Base-by-base conservation (phyloP, 2,113 vertebrate species). In the Thunnus maccoyii region DNA sequence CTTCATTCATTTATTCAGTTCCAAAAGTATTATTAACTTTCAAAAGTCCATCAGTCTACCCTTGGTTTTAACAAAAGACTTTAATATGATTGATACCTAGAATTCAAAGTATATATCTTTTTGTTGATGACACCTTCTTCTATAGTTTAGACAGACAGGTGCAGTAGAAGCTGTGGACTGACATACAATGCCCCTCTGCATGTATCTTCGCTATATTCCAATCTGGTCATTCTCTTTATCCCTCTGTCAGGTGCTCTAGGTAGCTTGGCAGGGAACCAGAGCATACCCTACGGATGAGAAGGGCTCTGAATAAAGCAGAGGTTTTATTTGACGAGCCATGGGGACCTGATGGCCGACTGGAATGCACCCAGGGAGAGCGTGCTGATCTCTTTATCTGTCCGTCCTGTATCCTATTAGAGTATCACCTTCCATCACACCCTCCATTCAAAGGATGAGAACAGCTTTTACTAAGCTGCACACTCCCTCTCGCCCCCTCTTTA, bases 341-440 rank as follows among this genome's bases (percentile, higher is more conserved):
- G 82, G 85, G 76, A 88, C 87, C 76, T 41, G 72, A 83, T 85
- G 88, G 80, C 84, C 73, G 25, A 74, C 71, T 81, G 88, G 79
- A 86, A 81, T 36, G 69, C 85, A 86, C 80, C 77, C 72, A 79
- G 82, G 73, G 77, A 78, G 70, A 76, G 51, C 50, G 76, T 32
- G 80, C 70, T 85, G 84, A 92, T 92, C 91, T 91, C 85, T 91
- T 91, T 91, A 92, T 91, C 91, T 88, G 72, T 86, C 86, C 50
- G 14, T 82, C 63, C 84, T 70, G 70, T 86, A 93, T 92, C 89
- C 86, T 91, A 90, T 91, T 91, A 88, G 88, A 84, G 82, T 80
- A 90, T 91, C 90, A 90, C 89, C 88, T 87, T 78, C 84, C 71
- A 88, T 89, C 86, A 85, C 82, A 86, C 76, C 52, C 83, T 74